Conservation (phyloP, 2,888 invertebrate genomes). For the Tiliacea citrago region DNA sequence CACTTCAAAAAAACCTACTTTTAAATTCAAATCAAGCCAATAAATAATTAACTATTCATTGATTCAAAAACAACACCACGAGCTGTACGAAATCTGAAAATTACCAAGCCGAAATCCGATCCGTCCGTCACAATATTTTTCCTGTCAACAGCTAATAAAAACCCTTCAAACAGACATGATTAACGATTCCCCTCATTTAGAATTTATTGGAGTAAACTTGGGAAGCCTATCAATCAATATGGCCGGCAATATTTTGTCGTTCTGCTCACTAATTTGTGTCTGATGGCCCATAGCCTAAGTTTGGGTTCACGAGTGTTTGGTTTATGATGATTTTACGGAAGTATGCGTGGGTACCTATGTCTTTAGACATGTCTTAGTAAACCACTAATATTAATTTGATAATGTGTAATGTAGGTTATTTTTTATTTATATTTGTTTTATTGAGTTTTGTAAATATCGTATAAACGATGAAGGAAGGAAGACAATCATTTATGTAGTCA, state of each 20-base stretch:
- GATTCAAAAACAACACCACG: background rate
- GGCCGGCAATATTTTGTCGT: slow-evolving; percentile 45
- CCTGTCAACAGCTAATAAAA: slow-evolving; percentile 65
- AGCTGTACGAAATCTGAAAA: slow-evolving; percentile 6
- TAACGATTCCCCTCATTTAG: slow-evolving; percentile 70
- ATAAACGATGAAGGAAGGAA: background rate
- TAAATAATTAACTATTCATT: background rate
- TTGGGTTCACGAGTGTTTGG: slow-evolving; percentile 16
- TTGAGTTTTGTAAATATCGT: background rate
- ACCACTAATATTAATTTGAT: background rate
- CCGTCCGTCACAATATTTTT: slow-evolving; percentile 53
- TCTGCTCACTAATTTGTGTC: slow-evolving; percentile 48
- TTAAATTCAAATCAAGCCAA: background rate
- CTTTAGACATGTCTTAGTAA: background rate
- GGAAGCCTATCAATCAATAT: slow-evolving; percentile 55
- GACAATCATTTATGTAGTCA: too few relatives aligned
- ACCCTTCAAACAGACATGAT: slow-evolving; percentile 66
- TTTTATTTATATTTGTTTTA: background rate
- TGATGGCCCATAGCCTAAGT: background rate
- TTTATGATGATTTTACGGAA: slow-evolving; percentile 8
- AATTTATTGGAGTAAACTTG: slow-evolving; percentile 63
- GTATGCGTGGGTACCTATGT: background rate
- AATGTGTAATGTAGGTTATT: fast-evolving
- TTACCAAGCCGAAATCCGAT: slow-evolving; percentile 44
- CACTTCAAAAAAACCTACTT: too few relatives aligned